A percentile compares a stretch with the other conserved stretches of the same genome.
Conservation (phyloP, 2,888 invertebrate genomes). For the Pardosa pseudoannulata region DNA sequence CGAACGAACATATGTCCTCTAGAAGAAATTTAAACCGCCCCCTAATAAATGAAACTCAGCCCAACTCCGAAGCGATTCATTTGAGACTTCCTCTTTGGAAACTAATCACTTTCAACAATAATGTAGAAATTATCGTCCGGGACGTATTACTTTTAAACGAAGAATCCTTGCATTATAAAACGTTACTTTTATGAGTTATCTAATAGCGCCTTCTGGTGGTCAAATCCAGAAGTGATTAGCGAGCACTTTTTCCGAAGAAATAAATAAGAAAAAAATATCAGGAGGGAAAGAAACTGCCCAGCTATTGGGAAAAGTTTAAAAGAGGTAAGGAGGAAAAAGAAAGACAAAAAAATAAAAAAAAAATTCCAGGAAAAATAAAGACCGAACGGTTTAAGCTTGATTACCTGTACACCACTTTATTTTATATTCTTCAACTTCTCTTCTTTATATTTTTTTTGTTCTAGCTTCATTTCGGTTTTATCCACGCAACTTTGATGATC, state of each 20-base stretch:
- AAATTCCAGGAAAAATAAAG: constrained; percentile 24
- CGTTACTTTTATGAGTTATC: constrained; percentile 15
- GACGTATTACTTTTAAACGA: constrained; percentile 12
- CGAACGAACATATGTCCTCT: background rate
- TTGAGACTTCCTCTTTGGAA: background rate
- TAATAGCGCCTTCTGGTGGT: constrained; percentile 39
- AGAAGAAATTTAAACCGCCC: background rate
- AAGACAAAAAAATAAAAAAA: constrained; percentile 22
- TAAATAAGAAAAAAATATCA: background rate
- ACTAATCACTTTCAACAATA: constrained; percentile 19
- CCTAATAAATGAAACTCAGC: background rate
- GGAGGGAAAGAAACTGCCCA: constrained; percentile 34
- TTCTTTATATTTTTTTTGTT: constrained; percentile 20
- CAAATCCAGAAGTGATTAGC: constrained; percentile 61
- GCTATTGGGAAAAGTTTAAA: constrained; percentile 65
- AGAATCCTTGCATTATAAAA: constrained; percentile 11
- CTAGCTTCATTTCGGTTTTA: constrained; percentile 48
- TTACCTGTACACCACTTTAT: constrained; percentile 70
- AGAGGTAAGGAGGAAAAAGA: constrained; percentile 3
- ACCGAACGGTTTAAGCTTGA: constrained; percentile 68
- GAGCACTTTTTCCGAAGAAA: constrained; percentile 46
- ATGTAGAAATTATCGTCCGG: constrained; percentile 14
- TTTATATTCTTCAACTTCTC: constrained; percentile 58
- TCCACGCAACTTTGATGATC: constrained; percentile 68
- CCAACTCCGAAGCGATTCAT: background rate